Percentiles rank a stretch among this genome's conserved stretches.
Evolutionary conservation across 2,797 vertebrate species (phyloP).

Genomic region (Onychomys leucogaster): DNA sequence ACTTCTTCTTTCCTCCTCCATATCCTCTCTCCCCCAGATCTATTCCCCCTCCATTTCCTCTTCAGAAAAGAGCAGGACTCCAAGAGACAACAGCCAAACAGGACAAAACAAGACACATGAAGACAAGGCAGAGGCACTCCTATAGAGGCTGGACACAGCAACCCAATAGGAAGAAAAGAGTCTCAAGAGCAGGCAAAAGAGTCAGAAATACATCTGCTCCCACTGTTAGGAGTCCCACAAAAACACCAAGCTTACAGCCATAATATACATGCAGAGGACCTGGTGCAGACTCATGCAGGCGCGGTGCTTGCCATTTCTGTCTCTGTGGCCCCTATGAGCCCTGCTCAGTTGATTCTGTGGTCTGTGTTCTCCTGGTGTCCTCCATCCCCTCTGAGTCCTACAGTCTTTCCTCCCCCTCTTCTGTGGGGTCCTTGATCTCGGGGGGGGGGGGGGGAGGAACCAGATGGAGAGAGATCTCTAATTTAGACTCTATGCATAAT

Average conservation of each 20-base stretch:
- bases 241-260: neutral
- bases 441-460: neutral
- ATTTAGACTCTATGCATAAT: neutral
- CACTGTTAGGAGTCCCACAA: neutral
- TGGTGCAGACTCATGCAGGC: neutral
- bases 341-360: neutral
- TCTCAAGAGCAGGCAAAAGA: neutral
- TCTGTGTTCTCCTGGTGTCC: too few relatives aligned
- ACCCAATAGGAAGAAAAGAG: neutral
- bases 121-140: neutral
- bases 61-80: neutral
- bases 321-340: neutral
- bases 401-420: neutral
- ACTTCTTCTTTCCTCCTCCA: too few relatives aligned
- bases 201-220: neutral
- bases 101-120: neutral
- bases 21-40: too few relatives aligned
- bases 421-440: neutral
- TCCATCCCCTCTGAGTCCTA: neutral
- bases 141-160: neutral
- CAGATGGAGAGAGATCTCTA: neutral
- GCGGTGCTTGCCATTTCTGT: neutral
- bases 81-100: neutral
- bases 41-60: neutral
- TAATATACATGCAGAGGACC: neutral